Base-by-base conservation (phyloP, 2,113 vertebrate species). In the Corythaeola cristata region DNA sequence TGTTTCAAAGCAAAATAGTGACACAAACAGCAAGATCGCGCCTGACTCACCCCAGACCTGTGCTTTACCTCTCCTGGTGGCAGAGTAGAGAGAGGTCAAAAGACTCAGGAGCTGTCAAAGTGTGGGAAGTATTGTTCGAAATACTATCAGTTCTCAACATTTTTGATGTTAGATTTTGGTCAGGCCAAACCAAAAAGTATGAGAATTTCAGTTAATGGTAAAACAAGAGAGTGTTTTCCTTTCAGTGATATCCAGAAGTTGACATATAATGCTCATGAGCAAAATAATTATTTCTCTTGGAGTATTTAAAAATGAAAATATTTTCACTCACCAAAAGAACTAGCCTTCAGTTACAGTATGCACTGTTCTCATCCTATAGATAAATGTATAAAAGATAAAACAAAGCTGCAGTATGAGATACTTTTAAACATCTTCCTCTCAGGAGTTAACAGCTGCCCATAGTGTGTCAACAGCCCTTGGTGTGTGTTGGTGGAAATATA, bases 281-380 rank as follows among this genome's bases (percentile, higher is more conserved):
- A 91, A 94, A 78, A 78, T 96, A 92, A 55, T 20, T 32, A 82
- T 75, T 95, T 89, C 47, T 94, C 88, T 84, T 90, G 30, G 68
- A 85, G 72, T 80, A 59, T 93, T 89, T 78, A 75, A 90, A 96
- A 94, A 89, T 68, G 37, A 90, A 89, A 89, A 27, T 26, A 50
- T 30, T 88, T 96, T 91, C 28, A 26, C 64, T 62, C 19, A 92
- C 45, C 67, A 45, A 80, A 91, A 88, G 50, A 93, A 64, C 17
- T 60, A 74, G 32, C 33, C 44, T 72, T 78, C 64, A 85, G 33
- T 94, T 88, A 69, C 44, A 53, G 88, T 56, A 80, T 8, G 15
- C 32, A 33, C 76, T 85, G 72, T 35, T 87, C 62, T 88, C 22
- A 27, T 44, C 41, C 14, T 75, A 56, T 67, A 35, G 24, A 17